Percentiles rank a stretch among this genome's conserved stretches.
Conservation (phyloP, 2,113 vertebrate genomes). For the Gallinago jamesoni region DNA sequence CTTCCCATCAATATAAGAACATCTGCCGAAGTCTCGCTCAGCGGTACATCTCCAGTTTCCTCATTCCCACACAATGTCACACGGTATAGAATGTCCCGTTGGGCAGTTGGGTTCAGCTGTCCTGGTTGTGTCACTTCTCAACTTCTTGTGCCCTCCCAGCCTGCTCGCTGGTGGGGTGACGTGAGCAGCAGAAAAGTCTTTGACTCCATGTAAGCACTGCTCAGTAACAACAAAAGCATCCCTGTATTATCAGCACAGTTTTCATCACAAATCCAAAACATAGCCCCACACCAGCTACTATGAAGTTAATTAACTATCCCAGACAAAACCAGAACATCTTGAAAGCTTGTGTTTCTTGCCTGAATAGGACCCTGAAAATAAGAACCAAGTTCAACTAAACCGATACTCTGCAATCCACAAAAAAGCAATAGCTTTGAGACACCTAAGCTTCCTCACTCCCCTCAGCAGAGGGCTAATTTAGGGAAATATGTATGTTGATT, state of each 20-base stretch:
- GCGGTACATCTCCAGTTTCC: no score
- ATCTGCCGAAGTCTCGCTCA: no score
- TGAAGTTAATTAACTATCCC: neutral
- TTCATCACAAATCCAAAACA: neutral
- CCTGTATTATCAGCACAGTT: neutral
- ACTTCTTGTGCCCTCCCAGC: neutral
- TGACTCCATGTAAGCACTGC: neutral
- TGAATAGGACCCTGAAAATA: neutral
- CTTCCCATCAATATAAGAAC: no score
- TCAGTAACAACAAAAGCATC: neutral
- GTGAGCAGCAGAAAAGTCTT: neutral
- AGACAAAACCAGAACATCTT: neutral
- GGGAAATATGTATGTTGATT: neutral
- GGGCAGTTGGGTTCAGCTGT: neutral
- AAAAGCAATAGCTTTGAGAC: neutral
- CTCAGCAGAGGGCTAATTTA: neutral
- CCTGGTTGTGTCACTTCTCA: neutral
- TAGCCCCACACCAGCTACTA: accelerated
- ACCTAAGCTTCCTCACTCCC: neutral
- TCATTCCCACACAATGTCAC: neutral
- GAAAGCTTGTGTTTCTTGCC: neutral
- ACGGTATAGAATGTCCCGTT: no score
- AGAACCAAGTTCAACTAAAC: neutral
- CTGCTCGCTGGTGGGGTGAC: neutral
- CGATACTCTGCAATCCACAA: neutral